A percentile compares a stretch with the other conserved stretches of the same genome.
These are phyloP conservation scores for Otus sunia DNA, from an alignment of 2,113 vertebrate genomes.

Conservation along the genomic window DNA sequence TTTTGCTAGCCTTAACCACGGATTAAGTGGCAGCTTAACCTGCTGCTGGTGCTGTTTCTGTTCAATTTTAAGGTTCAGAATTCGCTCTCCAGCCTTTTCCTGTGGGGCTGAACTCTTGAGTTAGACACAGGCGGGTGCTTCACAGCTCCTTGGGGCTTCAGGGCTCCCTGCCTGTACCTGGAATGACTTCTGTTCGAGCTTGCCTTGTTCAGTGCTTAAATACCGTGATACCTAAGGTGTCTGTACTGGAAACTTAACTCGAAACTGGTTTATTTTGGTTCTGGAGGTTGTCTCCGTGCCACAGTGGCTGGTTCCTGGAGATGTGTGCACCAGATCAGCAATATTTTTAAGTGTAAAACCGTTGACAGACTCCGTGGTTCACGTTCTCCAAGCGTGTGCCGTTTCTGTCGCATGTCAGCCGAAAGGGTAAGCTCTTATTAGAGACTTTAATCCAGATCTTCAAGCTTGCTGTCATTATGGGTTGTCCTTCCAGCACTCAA, in stretches of 20 bases:
- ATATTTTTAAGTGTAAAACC: not conserved
- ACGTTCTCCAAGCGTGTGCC: not conserved
- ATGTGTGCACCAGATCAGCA: not conserved
- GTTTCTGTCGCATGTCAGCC: not conserved
- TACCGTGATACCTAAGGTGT: accelerated
- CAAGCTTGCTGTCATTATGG: not conserved
- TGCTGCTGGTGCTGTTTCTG: not conserved
- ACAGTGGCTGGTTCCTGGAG: not conserved
- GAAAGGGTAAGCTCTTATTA: not conserved
- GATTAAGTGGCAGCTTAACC: not conserved
- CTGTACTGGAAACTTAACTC: not conserved
- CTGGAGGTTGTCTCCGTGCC: not conserved
- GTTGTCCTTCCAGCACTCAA: not conserved
- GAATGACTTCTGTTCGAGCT: not conserved
- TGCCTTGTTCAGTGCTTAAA: not conserved
- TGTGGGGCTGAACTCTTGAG: not conserved
- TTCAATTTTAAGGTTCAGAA: not conserved
- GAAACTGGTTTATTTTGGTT: not conserved
- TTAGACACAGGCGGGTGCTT: not conserved
- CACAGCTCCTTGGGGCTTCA: not conserved
- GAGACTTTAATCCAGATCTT: conserved; percentile 8
- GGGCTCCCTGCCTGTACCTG: not conserved
- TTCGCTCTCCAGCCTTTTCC: not conserved
- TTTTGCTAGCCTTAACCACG: not conserved
- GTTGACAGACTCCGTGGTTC: not conserved